Evolutionary conservation across 2,797 vertebrate species (phyloP), one percentile per base, ranked within the genome.

Genomic region (Calcarius lapponicus): DNA sequence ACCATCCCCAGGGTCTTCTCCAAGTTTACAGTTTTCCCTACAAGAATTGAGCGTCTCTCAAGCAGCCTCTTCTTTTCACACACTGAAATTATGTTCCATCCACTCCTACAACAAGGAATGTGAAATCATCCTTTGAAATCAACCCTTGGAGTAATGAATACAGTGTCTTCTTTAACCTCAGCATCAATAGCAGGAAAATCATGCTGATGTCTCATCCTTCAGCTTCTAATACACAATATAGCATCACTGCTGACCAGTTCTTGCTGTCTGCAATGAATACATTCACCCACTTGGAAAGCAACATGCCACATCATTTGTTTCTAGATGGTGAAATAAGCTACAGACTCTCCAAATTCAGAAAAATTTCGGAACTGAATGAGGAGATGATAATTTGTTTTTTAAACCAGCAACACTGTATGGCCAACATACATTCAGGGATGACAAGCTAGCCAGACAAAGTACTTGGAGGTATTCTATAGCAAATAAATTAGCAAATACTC

Each of bases 241-340:
- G 7, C 21, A 85, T 17, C 57, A 28, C 29, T 53, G 40, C 22
- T 65, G 54, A 42, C 26, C 42, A 62, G 60, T 24, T 70, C 42
- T 54, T 60, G 60, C 56, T 92, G 34, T 34, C 19, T 57, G 17
- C 48, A 80, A 12, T 15, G 7, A 78, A 71, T n/a, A 34, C 50
- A 15, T 47, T 42, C 36, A 86, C 13, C 16, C 26, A 20, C 34
- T 25, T 56, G 61, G 48, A 86, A 86, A 64, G 64, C 53, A 53
- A 34, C 0, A 0, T 36, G n/a, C 36, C 50, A 17, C 7, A 15
- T 6, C 8, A 1, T 5, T 7, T 8, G 8, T 34, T 90, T 72
- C 73, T 45, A 40, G 24, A 36, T 4, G 15, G 17, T 16, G 34
- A 76, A 79, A 89, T 14, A 47, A 92, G 22, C 18, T 45, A 31